Base-by-base conservation (phyloP, 1,140 invertebrate genomes). In the Zaprionus lachaisei region DNA sequence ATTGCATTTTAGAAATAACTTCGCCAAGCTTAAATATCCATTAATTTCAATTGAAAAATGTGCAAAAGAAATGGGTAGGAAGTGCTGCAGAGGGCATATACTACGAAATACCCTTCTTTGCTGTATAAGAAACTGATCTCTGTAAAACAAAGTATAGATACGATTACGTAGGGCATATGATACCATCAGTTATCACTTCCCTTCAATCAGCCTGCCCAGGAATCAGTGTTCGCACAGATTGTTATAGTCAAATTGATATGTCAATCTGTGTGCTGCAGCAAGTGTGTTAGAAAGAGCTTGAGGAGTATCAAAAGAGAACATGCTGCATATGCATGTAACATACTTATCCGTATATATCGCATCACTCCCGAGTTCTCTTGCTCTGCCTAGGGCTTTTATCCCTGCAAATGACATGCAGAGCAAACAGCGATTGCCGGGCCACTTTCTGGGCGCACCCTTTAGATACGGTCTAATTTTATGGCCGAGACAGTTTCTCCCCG, bases 401-500 rank as follows among this genome's bases (percentile, higher is more conserved):
- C 44, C 38, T 17, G 31, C 17, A 77, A 77, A 72, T 77, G 73
- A 77, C 62, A 77, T 77, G 73, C 73, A 77, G 69, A 73, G 38
- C 66, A 57, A 73, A 77, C 61, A 67, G 55, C 62, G 58, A 49
- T 72, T 67, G 69, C 44, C 38, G 24, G 63, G 69, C 47, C 70
- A 73, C 75, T 67, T 63, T 20, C 55, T 55, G 49, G 11, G 22
- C 44, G 31, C 71, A 77, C 61, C 71, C 64, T 63, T 72, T 77
- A 26, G 64, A 77, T 73, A 54, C 54, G 64, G 31, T 73, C 73
- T 77, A 68, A 77, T 77, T 73, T 68, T 77, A 77, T 77, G 70
- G 63, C 57, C 63, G 70, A 77, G 70, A 72, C 74, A 72, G 70
- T 22, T 26, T 20, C 7, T 6, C 41, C n/a, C n/a, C 9, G 7